Evolutionary conservation across 2,888 invertebrate genomes (phyloP), one percentile per base, ranked within the genome.

Genomic region (Drosophila setosimentum): DNA sequence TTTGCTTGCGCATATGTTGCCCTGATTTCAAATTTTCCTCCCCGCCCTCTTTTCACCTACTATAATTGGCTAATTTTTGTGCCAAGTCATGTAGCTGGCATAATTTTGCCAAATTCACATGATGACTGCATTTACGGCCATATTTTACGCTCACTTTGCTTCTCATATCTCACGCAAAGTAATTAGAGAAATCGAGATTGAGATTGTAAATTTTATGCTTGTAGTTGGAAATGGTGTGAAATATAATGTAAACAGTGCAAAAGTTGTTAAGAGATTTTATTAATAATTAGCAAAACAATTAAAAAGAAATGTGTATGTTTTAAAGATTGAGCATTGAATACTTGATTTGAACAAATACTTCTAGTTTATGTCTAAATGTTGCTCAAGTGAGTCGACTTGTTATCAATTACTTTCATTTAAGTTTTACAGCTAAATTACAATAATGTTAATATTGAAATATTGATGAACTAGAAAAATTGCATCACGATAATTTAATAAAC

Each of bases 21-120:
- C n/a, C 45, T 59, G 27, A 21, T 68, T 49, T 32, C 10, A 37
- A 32, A 21, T 24, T 48, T 40, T 29, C 8, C 32, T 18, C 42
- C 16, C 16, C 11, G 24, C 32, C 30, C 37, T 16, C 18, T 27
- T 70, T 58, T 51, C 33, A 60, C 55, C 60, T 71, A 29, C 10
- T 50, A 16, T 76, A 89, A 79, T 79, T 79, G 73, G 65, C 73
- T 55, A 76, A 87, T 87, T 83, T 83, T 73, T 67, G 54, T 60
- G 82, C 70, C 79, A 73, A 87, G 87, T 84, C 84, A 89, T 89
- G 89, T 83, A 76, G 73, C 65, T 40, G 7, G 40, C 73, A 83
- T 83, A 57, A 89, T 76, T 83, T 74, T 59, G 21, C 16, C 30
- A 40, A 40, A 29, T 55, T 13, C 29, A 11, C 49, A 51, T 50